Evolutionary conservation across 1,140 invertebrate genomes (phyloP), one percentile per base, ranked within the genome.

Genomic region (Bacillus rossius): DNA sequence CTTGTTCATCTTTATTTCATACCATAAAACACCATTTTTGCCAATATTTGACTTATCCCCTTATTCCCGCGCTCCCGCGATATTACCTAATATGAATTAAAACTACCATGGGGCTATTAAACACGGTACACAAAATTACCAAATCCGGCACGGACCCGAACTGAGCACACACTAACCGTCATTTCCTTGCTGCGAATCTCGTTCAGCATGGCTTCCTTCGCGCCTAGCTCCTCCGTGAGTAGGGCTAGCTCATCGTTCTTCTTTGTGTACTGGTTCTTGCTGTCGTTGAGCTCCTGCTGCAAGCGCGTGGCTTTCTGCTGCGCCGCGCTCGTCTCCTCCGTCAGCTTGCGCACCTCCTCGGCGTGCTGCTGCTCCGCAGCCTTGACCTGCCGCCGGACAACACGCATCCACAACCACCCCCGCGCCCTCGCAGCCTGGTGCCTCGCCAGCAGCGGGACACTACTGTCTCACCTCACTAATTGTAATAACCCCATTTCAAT

Each of bases 101-200:
- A n/a, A n/a, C n/a, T n/a, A n/a, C n/a, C n/a, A n/a, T n/a, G n/a
- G n/a, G n/a, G n/a, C n/a, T n/a, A n/a, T n/a, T n/a, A n/a, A n/a
- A n/a, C n/a, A n/a, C n/a, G n/a, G n/a, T n/a, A n/a, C n/a, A n/a
- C n/a, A n/a, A n/a, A n/a, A n/a, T n/a, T n/a, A n/a, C n/a, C n/a
- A n/a, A n/a, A n/a, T n/a, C n/a, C n/a, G n/a, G n/a, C n/a, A n/a
- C n/a, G n/a, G n/a, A n/a, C n/a, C n/a, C n/a, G n/a, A n/a, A n/a
- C n/a, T n/a, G n/a, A n/a, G n/a, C n/a, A n/a, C n/a, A n/a, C n/a
- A 58, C 26, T 8, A 52, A 74, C 71, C 62, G 71, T 87, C 61
- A 85, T 75, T 70, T 92, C 82, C 67, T 90, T 91, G 66, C 85
- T 88, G 60, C 82, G 84, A 10, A 85, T 81, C 56, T 94, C 89